Percentiles rank a stretch among this genome's conserved stretches.
These are phyloP conservation scores for Sarotherodon lohbergeri DNA, from an alignment of 2,113 vertebrate genomes.

Conservation along the genomic window DNA sequence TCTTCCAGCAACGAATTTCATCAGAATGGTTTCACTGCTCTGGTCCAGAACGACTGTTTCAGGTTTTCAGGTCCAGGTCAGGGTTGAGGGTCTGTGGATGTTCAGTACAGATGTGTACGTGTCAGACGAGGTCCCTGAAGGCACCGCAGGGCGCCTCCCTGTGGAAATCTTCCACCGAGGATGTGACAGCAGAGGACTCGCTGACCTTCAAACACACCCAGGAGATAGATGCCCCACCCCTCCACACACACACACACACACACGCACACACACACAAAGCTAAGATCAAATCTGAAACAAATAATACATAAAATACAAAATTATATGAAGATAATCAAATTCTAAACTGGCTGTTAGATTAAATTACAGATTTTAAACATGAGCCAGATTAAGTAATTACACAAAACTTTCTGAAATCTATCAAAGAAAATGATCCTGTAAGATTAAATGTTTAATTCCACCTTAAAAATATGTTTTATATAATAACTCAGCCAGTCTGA, in stretches of 20 bases:
- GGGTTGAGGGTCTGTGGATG: neutral
- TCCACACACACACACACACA: neutral
- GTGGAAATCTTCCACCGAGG: neutral
- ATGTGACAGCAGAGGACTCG: slow-evolving; percentile 4
- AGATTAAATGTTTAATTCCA: neutral
- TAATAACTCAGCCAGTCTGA: neutral
- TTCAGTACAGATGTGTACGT: neutral
- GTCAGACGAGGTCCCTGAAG: slow-evolving; percentile 2
- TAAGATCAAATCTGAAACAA: neutral
- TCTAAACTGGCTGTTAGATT: rapidly evolving
- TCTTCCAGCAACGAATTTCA: neutral
- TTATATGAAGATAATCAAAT: neutral
- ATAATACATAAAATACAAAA: neutral
- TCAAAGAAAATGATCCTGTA: neutral
- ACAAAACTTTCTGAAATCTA: neutral
- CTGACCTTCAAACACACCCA: neutral
- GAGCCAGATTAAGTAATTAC: no score
- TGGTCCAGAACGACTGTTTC: neutral
- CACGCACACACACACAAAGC: neutral
- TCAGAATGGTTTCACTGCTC: neutral
- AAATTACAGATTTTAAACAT: no score
- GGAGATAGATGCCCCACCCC: neutral
- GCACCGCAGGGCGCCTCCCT: neutral
- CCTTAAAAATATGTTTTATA: neutral
- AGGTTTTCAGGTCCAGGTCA: neutral